Conservation (phyloP, 2,113 vertebrate species). For the Nothoprocta pentlandii region DNA sequence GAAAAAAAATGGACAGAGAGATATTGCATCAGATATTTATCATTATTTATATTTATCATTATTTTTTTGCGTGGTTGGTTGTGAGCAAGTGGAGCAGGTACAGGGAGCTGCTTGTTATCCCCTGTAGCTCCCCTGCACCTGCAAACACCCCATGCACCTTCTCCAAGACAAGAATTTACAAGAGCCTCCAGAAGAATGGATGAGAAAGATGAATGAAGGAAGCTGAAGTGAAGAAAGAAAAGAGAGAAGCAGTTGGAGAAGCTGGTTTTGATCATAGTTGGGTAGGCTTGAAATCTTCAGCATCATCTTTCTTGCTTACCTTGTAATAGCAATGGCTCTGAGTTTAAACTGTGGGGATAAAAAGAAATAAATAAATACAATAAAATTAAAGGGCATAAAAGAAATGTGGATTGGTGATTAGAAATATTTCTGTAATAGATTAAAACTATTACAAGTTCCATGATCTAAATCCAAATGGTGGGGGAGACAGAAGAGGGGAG, state of each 20-base stretch:
- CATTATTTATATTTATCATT: conserved; percentile 62
- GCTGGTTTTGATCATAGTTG: background rate
- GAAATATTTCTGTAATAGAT: conserved; percentile 54
- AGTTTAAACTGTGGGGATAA: background rate
- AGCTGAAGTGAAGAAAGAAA: background rate
- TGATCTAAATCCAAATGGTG: conserved; percentile 41
- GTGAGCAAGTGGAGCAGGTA: conserved; percentile 40
- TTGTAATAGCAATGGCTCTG: background rate
- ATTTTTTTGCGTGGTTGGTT: background rate
- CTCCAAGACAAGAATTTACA: background rate
- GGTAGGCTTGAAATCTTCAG: background rate
- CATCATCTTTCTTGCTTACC: background rate
- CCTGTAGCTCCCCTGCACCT: background rate
- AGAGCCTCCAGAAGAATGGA: background rate
- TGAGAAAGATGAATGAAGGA: background rate
- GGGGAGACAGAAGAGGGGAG: background rate
- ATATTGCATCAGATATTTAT: conserved; percentile 59
- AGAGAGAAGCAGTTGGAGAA: background rate
- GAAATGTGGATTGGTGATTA: conserved; percentile 23
- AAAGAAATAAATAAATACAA: background rate
- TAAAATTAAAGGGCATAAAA: conserved; percentile 39
- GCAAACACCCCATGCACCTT: background rate
- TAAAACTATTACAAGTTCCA: conserved; percentile 15
- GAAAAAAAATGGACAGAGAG: too few relatives aligned
- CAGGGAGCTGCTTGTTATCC: background rate